Base-by-base conservation (phyloP, 2,888 invertebrate genomes). In the Oscheius sp. region DNA sequence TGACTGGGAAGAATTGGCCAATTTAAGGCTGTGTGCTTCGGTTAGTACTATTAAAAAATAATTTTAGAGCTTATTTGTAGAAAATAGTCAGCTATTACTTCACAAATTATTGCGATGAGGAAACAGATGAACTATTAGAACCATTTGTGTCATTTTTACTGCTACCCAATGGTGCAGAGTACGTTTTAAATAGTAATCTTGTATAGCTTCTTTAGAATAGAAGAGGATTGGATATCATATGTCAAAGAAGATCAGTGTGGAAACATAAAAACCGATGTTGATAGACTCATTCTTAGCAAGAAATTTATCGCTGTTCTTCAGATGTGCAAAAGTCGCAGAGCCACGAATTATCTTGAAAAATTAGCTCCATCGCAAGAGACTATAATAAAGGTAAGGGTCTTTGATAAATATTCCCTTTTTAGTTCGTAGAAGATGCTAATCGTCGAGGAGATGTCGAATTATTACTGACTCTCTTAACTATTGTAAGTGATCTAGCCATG, bases 401-500 rank as follows among this genome's bases (percentile, higher is more conserved):
- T n/a, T 37, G n/a, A 20, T 25, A 10, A 34, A 17, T 12, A 33
- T 34, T 15, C 17, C 17, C 37, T 15, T 33, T 33, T 55, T 34
- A 55, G 55, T 55, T 55, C 34, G 34, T 55, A 15, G 34, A 55
- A 0, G 55, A 55, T 34, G 55, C 55, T 17, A n/a, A 17, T 20
- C n/a, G 20, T 34, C n/a, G 17, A 33, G 20, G 23, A 20, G 34
- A 55, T 34, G n/a, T 25, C n/a, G 23, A 15, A 3, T 8, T 64
- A 8, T 12, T 64, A 15, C 27, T 64, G 23, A 29, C 48, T 3
- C 50, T 64, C 20, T 27, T 55, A 4, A 27, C 42, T 17, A 39
- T 66, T 6, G 45, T 66, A 1, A 39, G 66, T 20, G 66, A 66
- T 39, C 46, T 66, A 15, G 46, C 57, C 25, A 29, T 45, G 12